Evolutionary conservation across 2,888 invertebrate species (phyloP).

Genomic region (Apoda limacodes): DNA sequence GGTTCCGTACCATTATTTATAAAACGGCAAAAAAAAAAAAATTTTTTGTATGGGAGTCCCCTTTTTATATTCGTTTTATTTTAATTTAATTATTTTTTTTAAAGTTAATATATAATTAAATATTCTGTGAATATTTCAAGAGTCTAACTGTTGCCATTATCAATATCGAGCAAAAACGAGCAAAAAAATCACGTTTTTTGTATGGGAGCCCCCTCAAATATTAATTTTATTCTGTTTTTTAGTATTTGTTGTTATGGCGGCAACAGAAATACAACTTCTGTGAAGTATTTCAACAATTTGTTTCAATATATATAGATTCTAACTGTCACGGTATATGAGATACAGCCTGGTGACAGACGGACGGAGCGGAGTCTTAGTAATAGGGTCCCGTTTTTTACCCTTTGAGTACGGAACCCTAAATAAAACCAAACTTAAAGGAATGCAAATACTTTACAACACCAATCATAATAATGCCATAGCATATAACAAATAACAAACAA

Average conservation of each 20-base stretch:
- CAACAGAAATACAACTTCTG: background rate
- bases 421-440: too few species aligned
- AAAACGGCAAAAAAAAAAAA: too few species aligned
- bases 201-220: background rate
- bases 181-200: background rate
- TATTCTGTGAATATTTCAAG: background rate
- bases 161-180: background rate
- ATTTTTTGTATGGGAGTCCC: background rate
- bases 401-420: too few species aligned
- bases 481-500: too few species aligned
- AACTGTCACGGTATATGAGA: background rate
- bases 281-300: background rate
- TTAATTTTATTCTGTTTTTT: background rate
- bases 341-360: background rate
- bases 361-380: background rate
- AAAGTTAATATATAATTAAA: background rate
- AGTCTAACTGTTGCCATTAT: background rate
- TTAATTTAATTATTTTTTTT: background rate
- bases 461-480: too few species aligned
- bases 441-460: too few species aligned
- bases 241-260: background rate
- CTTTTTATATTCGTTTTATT: background rate
- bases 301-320: too few species aligned
- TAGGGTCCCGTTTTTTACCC: background rate
- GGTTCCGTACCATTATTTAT: too few species aligned